Evolutionary conservation across 2,797 vertebrate genomes (phyloP), one percentile per base, ranked within the genome.

Genomic region (Taenioides sp.): DNA sequence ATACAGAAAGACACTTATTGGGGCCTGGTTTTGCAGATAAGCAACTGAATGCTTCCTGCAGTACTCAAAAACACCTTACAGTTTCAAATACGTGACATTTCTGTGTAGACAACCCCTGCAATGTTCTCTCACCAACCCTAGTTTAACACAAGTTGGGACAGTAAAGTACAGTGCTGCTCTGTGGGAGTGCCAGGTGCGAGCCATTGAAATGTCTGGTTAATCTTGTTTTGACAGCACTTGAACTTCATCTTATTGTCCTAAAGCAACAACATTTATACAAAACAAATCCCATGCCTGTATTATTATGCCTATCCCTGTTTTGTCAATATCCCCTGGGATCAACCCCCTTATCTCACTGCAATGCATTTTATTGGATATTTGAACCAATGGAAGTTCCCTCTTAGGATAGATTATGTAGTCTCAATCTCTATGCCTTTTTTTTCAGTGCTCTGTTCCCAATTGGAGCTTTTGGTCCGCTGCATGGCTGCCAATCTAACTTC

Each of bases 361-460:
- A 31, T 67, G 69, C 50, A 70, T 23, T 82, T 82, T 68, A 67
- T 58, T 65, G 71, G 59, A 60, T 59, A 68, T 49, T 55, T 62
- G 28, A 47, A 40, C 76, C 67, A 80, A 78, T 67, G 43, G 65
- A 34, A 75, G 31, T 17, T 31, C 62, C 20, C 27, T 67, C 17
- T 78, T 73, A 78, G 82, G 82, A 65, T 80, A 82, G 87, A 91
- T 95, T 89, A 93, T 94, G 81, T 87, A 81, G 74, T 73, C 71
- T 77, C 50, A 58, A 84, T 92, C 86, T 93, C 82, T 82, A 67
- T 37, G 77, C 79, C 78, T 88, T 85, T 69, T n/a, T 69, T 80
- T 94, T 94, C 91, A 97, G 95, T 92, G 89, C 82, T 92, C 90
- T 86, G 64, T 83, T 85, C 83, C 90, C 92, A 90, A 66, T 88